Conservation (phyloP, 2,113 vertebrate genomes). For the Cheirogaleus medius region DNA sequence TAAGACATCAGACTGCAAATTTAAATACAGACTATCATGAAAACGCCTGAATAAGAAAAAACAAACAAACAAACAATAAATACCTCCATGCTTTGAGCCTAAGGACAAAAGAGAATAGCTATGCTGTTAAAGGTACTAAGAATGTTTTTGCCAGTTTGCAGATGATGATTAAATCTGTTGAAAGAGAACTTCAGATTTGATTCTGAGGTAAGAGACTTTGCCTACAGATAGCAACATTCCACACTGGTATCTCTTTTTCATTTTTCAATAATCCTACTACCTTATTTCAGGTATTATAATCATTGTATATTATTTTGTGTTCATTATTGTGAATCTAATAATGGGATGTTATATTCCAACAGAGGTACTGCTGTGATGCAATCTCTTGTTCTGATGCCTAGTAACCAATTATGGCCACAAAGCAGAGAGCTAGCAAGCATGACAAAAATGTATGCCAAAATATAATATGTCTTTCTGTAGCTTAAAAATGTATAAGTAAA, state of each 20-base stretch:
- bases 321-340: constrained; percentile 36
- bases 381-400: constrained; percentile 69
- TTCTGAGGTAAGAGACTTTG: constrained; percentile 44
- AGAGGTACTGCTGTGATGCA: constrained; percentile 45
- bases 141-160: neutral
- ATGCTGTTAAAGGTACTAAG: neutral
- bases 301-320: neutral
- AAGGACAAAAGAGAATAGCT: neutral
- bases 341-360: constrained; percentile 44
- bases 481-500: constrained; percentile 71
- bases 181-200: constrained; percentile 48
- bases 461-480: constrained; percentile 56
- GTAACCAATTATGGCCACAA: constrained; percentile 77
- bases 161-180: neutral
- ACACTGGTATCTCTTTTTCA: neutral
- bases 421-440: constrained; percentile 62
- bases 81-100: neutral
- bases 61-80: neutral
- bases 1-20: constrained; percentile 74
- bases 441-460: constrained; percentile 56
- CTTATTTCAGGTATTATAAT: constrained; percentile 55
- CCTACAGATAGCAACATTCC: neutral
- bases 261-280: constrained; percentile 51
- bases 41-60: constrained; percentile 70
- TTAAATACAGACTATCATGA: constrained; percentile 71